Conservation (phyloP, 2,113 vertebrate genomes). For the Paralichthys olivaceus region DNA sequence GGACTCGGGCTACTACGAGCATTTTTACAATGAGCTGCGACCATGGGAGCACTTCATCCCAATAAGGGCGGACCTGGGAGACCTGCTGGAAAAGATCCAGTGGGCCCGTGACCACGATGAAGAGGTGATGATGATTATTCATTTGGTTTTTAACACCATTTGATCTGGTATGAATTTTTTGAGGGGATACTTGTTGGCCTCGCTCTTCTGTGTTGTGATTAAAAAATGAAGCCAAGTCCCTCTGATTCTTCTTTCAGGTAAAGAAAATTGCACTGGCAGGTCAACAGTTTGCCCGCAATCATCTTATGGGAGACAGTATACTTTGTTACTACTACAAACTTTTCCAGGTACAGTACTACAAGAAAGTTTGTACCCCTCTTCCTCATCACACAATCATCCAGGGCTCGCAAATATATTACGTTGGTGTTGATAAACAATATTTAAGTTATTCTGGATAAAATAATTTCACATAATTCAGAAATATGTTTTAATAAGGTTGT, state of each 20-base stretch:
- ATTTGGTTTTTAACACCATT: no score
- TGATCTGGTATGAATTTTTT: background rate
- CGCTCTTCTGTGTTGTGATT: background rate
- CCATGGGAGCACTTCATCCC: constrained; percentile 97
- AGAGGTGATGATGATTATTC: constrained; percentile 83
- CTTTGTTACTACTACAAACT: constrained; percentile 98
- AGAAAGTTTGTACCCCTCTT: background rate
- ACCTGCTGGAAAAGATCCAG: constrained; percentile 92
- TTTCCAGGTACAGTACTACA: constrained; percentile 85
- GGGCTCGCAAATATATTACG: background rate
- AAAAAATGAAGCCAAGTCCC: background rate
- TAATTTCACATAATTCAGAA: background rate
- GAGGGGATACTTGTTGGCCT: background rate
- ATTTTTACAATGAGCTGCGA: constrained; percentile 92
- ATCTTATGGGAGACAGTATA: constrained; percentile 93
- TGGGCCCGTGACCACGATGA: constrained; percentile 95
- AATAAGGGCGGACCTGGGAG: constrained; percentile 90
- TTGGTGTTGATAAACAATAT: background rate
- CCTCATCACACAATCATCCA: background rate
- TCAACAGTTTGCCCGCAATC: constrained; percentile 92
- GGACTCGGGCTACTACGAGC: constrained; percentile 95
- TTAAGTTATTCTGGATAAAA: background rate
- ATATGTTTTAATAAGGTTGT: background rate
- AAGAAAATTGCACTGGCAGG: constrained; percentile 90
- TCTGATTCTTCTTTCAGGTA: constrained; percentile 77